A percentile compares a stretch with the other conserved stretches of the same genome.
Evolutionary conservation across 1,140 invertebrate species (phyloP).

Genomic region (Oryctes rhinoceros): DNA sequence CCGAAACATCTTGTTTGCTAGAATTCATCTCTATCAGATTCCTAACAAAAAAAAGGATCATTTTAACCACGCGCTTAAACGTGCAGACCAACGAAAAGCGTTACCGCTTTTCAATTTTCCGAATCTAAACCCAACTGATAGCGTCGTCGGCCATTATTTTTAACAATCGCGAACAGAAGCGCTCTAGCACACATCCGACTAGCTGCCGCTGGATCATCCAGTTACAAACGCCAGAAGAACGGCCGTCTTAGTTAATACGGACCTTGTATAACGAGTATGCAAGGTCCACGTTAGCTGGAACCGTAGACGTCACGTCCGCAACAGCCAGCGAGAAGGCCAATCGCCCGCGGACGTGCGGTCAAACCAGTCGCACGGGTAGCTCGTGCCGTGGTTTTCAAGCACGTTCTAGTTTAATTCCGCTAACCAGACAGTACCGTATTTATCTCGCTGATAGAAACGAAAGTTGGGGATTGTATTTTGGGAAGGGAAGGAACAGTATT

Average conservation of each 20-base stretch:
- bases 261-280: not conserved
- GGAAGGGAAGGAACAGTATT: no score
- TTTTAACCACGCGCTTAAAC: no score
- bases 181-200: no score
- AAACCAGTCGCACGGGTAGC: constrained; percentile 46
- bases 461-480: no score
- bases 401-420: constrained; percentile 57
- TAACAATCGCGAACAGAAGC: no score
- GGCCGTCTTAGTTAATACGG: not conserved
- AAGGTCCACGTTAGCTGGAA: constrained; percentile 41
- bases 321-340: constrained; percentile 42
- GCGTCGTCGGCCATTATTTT: constrained; percentile 39
- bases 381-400: constrained; percentile 51
- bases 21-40: no score
- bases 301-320: constrained; percentile 52
- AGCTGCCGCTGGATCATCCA: not conserved
- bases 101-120: not conserved
- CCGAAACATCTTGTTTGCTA: no score
- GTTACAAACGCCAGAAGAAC: not conserved
- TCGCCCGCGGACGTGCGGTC: constrained; percentile 54
- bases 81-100: no score
- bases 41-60: no score
- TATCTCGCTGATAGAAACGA: constrained; percentile 53
- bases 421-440: constrained; percentile 48
- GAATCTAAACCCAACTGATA: not conserved